Percentiles rank a stretch among this genome's conserved stretches.
Evolutionary conservation across 2,888 invertebrate genomes (phyloP).

Genomic region (Mactromeris polynyma): DNA sequence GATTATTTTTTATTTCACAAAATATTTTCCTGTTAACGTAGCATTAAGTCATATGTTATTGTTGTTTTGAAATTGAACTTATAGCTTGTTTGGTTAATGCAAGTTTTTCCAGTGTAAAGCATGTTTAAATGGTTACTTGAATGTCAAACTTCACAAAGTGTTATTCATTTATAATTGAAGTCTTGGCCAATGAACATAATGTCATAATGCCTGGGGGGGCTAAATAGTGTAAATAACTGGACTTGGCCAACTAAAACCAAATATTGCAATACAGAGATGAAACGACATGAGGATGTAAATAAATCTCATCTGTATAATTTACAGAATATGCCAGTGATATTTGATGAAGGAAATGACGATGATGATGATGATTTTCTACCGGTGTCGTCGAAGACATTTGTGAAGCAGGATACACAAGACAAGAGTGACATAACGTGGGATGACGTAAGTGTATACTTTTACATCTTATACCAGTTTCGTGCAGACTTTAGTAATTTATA

Average conservation of each 20-base stretch:
- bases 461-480: too few relatives aligned
- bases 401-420: conserved; percentile 60
- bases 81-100: neutral
- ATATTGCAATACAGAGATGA: neutral
- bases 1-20: too few relatives aligned
- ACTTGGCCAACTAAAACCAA: neutral
- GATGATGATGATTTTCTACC: conserved; percentile 81
- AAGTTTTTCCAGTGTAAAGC: neutral
- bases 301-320: conserved; percentile 23
- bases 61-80: neutral
- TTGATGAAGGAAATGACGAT: conserved; percentile 78
- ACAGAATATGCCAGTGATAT: conserved; percentile 80
- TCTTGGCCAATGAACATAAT: conserved; percentile 17
- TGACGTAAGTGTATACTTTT: conserved; percentile 11
- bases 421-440: conserved; percentile 39
- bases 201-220: neutral
- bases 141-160: conserved; percentile 6
- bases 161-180: conserved; percentile 12
- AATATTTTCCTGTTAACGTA: too few relatives aligned
- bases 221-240: conserved; percentile 10
- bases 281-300: neutral
- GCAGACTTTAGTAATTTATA: too few relatives aligned
- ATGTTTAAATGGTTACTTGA: neutral
- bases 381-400: conserved; percentile 64
- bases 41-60: neutral